These are phyloP conservation scores for Diplodus puntazzo DNA, from an alignment of 2,797 vertebrate species.

Conservation along the genomic window DNA sequence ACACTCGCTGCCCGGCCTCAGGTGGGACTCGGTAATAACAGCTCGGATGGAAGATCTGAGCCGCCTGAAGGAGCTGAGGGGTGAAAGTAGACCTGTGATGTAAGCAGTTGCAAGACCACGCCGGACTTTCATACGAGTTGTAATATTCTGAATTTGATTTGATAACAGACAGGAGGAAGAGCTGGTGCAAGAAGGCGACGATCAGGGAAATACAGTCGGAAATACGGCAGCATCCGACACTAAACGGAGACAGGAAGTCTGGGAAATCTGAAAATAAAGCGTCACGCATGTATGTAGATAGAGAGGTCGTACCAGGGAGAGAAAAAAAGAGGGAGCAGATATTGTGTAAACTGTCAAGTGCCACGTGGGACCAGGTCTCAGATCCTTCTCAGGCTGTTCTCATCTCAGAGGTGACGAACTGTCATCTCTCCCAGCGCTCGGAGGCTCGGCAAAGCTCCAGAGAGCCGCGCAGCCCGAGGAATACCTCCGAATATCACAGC, in stretches of 20 bases:
- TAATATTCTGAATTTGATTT: slow-evolving; percentile 39
- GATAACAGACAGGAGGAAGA: slow-evolving; percentile 5
- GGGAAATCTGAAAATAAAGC: background rate
- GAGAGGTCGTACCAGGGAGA: slow-evolving; percentile 17
- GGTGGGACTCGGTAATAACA: slow-evolving; percentile 5
- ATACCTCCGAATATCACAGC: slow-evolving; percentile 66
- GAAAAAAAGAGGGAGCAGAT: slow-evolving; percentile 17
- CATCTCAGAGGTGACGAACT: slow-evolving; percentile 69
- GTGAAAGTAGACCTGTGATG: slow-evolving; percentile 59
- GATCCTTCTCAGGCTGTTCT: slow-evolving; percentile 58
- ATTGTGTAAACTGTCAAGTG: slow-evolving; percentile 67
- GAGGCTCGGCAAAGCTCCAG: slow-evolving; percentile 61
- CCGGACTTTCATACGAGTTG: slow-evolving; percentile 1
- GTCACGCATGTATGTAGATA: slow-evolving; percentile 8
- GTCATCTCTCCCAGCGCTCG: slow-evolving; percentile 70
- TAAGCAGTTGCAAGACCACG: slow-evolving; percentile 66
- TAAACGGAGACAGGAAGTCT: slow-evolving; percentile 4
- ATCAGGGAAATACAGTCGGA: slow-evolving; percentile 14
- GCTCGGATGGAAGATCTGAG: slow-evolving; percentile 36
- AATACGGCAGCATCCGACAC: background rate
- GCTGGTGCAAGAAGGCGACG: slow-evolving; percentile 44
- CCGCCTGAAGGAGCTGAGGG: slow-evolving; percentile 20
- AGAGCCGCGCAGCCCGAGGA: slow-evolving; percentile 64
- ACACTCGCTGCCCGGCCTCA: background rate
- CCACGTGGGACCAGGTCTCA: slow-evolving; percentile 66